Percentiles rank a stretch among this genome's conserved stretches.
Evolutionary conservation across 2,888 invertebrate species (phyloP).

Genomic region (Prosopocoilus inquinatus): DNA sequence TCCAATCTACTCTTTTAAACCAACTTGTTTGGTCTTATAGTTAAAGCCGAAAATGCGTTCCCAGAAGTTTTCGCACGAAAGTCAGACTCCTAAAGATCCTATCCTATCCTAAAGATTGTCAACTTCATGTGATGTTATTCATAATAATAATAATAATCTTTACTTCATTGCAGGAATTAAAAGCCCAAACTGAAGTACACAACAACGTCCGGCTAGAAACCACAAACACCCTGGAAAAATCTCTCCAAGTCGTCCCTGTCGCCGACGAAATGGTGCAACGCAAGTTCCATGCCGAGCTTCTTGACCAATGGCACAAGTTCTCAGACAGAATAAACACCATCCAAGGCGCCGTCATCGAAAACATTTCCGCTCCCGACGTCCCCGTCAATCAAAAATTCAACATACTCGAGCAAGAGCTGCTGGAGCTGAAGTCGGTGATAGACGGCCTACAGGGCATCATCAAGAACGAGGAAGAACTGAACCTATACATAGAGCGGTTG

Average conservation of each 20-base stretch:
- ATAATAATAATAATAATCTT: neutral
- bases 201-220: slow-evolving; percentile 75
- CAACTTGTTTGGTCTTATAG: no score
- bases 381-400: slow-evolving; percentile 72
- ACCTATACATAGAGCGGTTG: slow-evolving; percentile 75
- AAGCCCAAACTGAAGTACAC: slow-evolving; percentile 82
- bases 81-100: no score
- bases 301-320: slow-evolving; percentile 72
- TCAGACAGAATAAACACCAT: slow-evolving; percentile 64
- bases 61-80: no score
- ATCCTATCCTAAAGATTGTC: no score
- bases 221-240: slow-evolving; percentile 71
- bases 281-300: slow-evolving; percentile 73
- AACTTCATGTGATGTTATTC: neutral
- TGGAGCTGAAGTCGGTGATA: slow-evolving; percentile 68
- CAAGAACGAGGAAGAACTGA: slow-evolving; percentile 79
- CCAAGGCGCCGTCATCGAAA: slow-evolving; percentile 66
- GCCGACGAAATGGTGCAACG: slow-evolving; percentile 81
- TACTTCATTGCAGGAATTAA: slow-evolving; percentile 62
- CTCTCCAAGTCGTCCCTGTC: slow-evolving; percentile 75
- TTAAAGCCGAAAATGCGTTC: no score
- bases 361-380: slow-evolving; percentile 70
- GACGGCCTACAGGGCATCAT: slow-evolving; percentile 75
- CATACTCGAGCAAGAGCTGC: slow-evolving; percentile 73
- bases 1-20: no score